Evolutionary conservation across 2,888 invertebrate genomes (phyloP).

Genomic region (Allygus modestus): DNA sequence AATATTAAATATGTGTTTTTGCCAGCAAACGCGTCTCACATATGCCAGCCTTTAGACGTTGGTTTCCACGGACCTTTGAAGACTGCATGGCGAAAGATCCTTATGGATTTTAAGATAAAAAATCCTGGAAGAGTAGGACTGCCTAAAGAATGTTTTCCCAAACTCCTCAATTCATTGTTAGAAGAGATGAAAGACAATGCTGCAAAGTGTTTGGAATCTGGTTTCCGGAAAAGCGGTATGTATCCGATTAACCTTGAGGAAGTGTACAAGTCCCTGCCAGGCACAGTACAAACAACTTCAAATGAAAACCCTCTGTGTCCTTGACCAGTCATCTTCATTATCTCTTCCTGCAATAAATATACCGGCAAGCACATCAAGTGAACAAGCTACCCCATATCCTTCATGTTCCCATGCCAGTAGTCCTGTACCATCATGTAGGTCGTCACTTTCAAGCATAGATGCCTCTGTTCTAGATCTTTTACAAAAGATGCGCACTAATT

Average conservation of each 20-base stretch:
- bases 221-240: conserved; percentile 35
- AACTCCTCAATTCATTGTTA: conserved; percentile 2
- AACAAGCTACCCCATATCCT: not conserved
- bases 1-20: conserved; percentile 8
- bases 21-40: not conserved
- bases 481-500: not conserved
- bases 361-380: not conserved
- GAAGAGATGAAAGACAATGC: not conserved
- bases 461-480: conserved; percentile 1
- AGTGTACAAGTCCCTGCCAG: conserved; percentile 36
- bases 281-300: not conserved
- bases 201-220: conserved; percentile 14
- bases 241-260: not conserved
- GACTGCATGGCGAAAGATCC: conserved; percentile 6
- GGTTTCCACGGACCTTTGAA: not conserved
- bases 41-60: not conserved
- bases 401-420: no score
- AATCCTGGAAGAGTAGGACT: conserved; percentile 25
- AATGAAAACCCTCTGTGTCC: not conserved
- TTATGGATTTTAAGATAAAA: conserved; percentile 29
- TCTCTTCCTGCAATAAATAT: not conserved
- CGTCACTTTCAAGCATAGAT: not conserved
- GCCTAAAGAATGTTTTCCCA: conserved; percentile 23
- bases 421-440: not conserved
- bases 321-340: not conserved